Conservation (phyloP, 2,113 vertebrate genomes). For the Semicossyphus pulcher region DNA sequence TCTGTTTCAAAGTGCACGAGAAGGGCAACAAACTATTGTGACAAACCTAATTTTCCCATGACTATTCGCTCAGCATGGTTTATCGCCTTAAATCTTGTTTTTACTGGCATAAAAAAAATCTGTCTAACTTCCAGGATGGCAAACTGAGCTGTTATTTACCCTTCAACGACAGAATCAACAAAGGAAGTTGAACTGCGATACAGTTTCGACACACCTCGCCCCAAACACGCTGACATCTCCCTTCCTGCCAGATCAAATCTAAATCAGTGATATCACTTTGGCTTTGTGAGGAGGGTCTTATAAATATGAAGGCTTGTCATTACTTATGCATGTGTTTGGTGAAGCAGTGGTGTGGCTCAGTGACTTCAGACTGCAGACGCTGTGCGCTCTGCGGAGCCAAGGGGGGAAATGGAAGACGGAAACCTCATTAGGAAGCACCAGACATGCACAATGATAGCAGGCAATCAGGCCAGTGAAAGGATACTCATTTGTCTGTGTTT, state of each 20-base stretch:
- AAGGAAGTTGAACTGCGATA: not conserved
- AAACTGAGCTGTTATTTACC: not conserved
- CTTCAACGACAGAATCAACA: not conserved
- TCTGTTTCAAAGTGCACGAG: constrained; percentile 8
- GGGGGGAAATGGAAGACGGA: constrained; percentile 16
- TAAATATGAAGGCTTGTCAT: constrained; percentile 18
- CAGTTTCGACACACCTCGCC: constrained; percentile 8
- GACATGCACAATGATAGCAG: not conserved
- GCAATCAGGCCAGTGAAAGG: not conserved
- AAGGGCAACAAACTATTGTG: not conserved
- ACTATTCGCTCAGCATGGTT: not conserved
- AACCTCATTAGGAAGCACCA: constrained; percentile 33
- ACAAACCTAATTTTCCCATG: not conserved
- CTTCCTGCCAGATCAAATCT: constrained; percentile 26
- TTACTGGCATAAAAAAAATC: not conserved
- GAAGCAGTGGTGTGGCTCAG: constrained; percentile 33
- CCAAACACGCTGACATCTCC: constrained; percentile 1
- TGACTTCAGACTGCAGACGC: constrained; percentile 45
- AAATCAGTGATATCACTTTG: constrained; percentile 9
- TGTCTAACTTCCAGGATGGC: not conserved
- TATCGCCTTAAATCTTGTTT: not conserved
- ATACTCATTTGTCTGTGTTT: not conserved
- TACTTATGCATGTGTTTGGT: constrained; percentile 59
- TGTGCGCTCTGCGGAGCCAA: constrained; percentile 14
- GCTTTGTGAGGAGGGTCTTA: constrained; percentile 1